A percentile compares a stretch with the other conserved stretches of the same genome.
Conservation (phyloP, 2,888 invertebrate genomes). For the Tetheella fluctuosa region DNA sequence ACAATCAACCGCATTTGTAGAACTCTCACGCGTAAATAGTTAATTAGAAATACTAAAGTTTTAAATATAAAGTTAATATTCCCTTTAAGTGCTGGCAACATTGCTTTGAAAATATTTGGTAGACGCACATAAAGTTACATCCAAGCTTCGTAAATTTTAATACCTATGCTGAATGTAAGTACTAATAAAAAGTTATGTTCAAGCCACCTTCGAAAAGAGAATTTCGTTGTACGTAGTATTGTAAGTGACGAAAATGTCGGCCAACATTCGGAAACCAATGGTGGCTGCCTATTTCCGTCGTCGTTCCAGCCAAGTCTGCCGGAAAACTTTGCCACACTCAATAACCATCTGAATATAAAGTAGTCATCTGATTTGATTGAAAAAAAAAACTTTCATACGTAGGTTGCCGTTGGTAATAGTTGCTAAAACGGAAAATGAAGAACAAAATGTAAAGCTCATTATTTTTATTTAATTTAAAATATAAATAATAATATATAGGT, state of each 20-base stretch:
- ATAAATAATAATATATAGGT: too few species aligned
- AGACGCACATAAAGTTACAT: slow-evolving; percentile 28
- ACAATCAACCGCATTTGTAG: too few species aligned
- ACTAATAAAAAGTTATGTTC: slow-evolving; percentile 38
- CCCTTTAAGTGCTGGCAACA: slow-evolving; percentile 1
- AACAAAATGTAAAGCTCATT: not conserved
- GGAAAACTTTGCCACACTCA: slow-evolving; percentile 59
- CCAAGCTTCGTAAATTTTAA: slow-evolving; percentile 38
- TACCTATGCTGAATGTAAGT: slow-evolving; percentile 35
- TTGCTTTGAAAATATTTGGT: slow-evolving; percentile 15
- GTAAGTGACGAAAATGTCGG: slow-evolving; percentile 24
- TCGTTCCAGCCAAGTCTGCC: slow-evolving; percentile 33
- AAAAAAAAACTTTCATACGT: slow-evolving; percentile 50
- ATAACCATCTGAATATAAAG: slow-evolving; percentile 71
- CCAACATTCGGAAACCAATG: slow-evolving; percentile 31
- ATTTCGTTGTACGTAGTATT: slow-evolving; percentile 20
- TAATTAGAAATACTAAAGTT: not conserved
- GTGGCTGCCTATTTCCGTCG: slow-evolving; percentile 41
- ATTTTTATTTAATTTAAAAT: too few species aligned
- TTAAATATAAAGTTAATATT: not conserved
- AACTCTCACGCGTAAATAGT: not conserved
- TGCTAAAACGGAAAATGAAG: slow-evolving; percentile 6
- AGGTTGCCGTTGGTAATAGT: slow-evolving; percentile 24
- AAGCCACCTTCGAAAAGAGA: slow-evolving; percentile 22
- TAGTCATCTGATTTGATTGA: slow-evolving; percentile 66